Evolutionary conservation across 2,113 vertebrate genomes (phyloP), one percentile per base, ranked within the genome.

Genomic region (Pantherophis guttatus): DNA sequence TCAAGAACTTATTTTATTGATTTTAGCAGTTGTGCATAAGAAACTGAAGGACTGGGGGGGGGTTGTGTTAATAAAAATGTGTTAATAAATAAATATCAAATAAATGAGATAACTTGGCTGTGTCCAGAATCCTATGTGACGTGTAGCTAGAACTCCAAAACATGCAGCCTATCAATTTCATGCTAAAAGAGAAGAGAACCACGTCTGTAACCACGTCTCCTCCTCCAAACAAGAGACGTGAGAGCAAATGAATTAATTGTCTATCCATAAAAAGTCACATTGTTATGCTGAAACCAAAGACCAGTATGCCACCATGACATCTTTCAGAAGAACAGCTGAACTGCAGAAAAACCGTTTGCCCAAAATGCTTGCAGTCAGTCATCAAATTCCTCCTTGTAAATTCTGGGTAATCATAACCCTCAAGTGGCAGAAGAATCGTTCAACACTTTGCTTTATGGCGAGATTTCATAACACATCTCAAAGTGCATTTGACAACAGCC

Each of bases 401-500:
- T 93, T 96, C 58, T 86, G 92, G 86, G 57, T 88, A 93, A 88
- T 93, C 26, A 15, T 2, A 39, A 93, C 26, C 26, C 48, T 93
- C 86, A 85, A 87, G 94, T 93, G 90, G 54, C 90, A 96, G 87
- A 50, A 87, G 0, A 29, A 6, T 89, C 54, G 92, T 91, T 89
- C 92, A 92, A 94, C 54, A n/a, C 57, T 33, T 89, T 95, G 91
- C 89, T 94, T 92, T 89, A 21, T 86, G 75, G 93, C 90, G 89
- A 93, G 44, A 21, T 91, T 95, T 92, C 21, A 75, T 70, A 75
- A 93, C 91, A 91, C 21, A 17, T 87, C 88, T 95, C 89, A 93
- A 94, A 95, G 93, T 11, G 88, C 75, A 58, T 91, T 96, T 0
- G 0, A 88, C 59, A 57, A 90, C 21, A 52, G 26, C 21, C 6